These are phyloP conservation scores for Australoheros facetus DNA, from an alignment of 2,797 vertebrate species.

Conservation along the genomic window DNA sequence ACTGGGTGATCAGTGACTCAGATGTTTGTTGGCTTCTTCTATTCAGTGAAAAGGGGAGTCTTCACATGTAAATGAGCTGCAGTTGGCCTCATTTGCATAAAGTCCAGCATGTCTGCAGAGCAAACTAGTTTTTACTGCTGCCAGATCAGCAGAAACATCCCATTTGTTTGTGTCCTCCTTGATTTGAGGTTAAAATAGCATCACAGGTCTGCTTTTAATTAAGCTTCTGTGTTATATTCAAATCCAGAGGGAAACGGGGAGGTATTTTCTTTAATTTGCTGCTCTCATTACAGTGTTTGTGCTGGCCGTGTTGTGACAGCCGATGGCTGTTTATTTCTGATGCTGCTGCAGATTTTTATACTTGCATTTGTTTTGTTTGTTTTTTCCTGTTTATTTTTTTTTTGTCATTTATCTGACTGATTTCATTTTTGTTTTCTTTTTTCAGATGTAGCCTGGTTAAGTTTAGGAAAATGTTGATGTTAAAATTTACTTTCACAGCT, in stretches of 20 bases:
- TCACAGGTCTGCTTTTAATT: background rate
- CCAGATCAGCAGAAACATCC: background rate
- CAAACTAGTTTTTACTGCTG: too few species aligned
- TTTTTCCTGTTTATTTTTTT: background rate
- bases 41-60: background rate
- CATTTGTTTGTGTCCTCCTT: background rate
- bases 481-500: background rate
- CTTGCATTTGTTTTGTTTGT: too few species aligned
- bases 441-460: background rate
- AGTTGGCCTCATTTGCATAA: background rate
- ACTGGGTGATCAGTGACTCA: background rate
- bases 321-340: background rate
- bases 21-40: background rate
- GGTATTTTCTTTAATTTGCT: background rate
- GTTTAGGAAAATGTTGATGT: background rate
- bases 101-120: background rate
- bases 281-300: background rate
- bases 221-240: background rate
- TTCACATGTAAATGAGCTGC: background rate
- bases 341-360: background rate
- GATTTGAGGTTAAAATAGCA: constrained; percentile 5
- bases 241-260: background rate
- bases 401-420: background rate
- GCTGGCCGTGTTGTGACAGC: background rate
- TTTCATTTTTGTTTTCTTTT: background rate